Evolutionary conservation across 2,888 invertebrate genomes (phyloP), one percentile per base, ranked within the genome.

Genomic region (Stenodera caucasica): DNA sequence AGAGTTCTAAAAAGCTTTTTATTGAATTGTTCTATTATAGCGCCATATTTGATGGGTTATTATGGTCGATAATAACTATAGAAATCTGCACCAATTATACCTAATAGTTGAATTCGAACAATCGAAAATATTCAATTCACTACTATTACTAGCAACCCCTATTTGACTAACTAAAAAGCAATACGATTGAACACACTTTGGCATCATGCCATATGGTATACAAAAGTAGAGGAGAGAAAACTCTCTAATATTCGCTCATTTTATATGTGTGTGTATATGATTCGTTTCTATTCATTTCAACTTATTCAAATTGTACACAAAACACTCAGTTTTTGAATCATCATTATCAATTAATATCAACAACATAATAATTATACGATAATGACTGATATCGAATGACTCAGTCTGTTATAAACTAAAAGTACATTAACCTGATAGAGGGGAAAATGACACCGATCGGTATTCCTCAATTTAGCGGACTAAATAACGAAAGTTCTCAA

Each of bases 171-270:
- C 11, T 45, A 45, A 45, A 45, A 45, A 45, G 45, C 45, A 45
- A 45, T 45, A 45, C 45, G 18, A 45, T 45, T 45, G 45, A 45
- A 45, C 45, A n/a, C n/a, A n/a, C n/a, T n/a, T n/a, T 45, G 45
- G 45, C 45, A 11, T 21, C 21, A 45, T 12, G 45, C 45, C 45
- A 45, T 45, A 45, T 45, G 45, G 45, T 45, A n/a, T 33, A 5
- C 9, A 30, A 45, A 21, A 45, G 3, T 21, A 18, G 11, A 21
- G 45, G 21, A 45, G 11, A 21, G 45, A 45, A 45, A 18, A 21
- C 45, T 45, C 45, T n/a, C n/a, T n/a, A n/a, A 45, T 45, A 45
- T 45, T 45, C 15, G 21, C 45, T 15, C 12, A 45, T 45, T 11
- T 21, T 45, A 4, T 21, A 45, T 15, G n/a, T n/a, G n/a, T n/a